Evolutionary conservation across 2,888 invertebrate species (phyloP), one percentile per base, ranked within the genome.

Genomic region (Plebejus anna): DNA sequence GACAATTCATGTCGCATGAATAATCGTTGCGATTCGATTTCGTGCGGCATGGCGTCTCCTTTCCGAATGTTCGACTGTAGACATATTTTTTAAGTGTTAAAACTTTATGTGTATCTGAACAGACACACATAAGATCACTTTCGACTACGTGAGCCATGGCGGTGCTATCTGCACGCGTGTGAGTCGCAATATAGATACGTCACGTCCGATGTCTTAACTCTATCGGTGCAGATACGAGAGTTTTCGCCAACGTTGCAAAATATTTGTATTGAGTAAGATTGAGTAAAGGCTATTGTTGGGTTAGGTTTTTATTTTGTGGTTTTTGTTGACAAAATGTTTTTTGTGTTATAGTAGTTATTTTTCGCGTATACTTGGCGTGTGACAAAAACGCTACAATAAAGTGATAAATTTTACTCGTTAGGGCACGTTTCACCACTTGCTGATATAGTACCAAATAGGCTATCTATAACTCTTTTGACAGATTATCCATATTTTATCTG

Each of bases 121-220:
- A 59, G 59, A n/a, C 59, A 59, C n/a, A 59, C 57, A 59, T 22
- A 59, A 59, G n/a, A 59, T 22, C 47, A 72, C 72, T 72, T 47
- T 72, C 72, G 11, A 72, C 11, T 72, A 72, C 72, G 72, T 72
- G 72, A 22, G 72, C n/a, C 28, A 22, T 72, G n/a, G 9, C 22
- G 2, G 42, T 47, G 1, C 13, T 72, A 72, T 72, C 72, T 42
- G 9, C 42, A 47, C 22, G 47, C 47, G 72, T 72, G 72, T 72
- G 11, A 5, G 71, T 42, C 42, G 72, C 22, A 22, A 22, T 9
- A 11, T 11, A 42, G 72, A 72, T 72, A 72, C 72, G 47, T 42
- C 72, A 72, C 72, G 72, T 71, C 22, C 28, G 71, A 71, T 71
- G 71, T 72, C 72, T 72, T 72, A 38, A 72, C 72, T 42, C 47